These are phyloP conservation scores for Philaethria dido DNA, from an alignment of 2,888 invertebrate genomes.

Conservation along the genomic window DNA sequence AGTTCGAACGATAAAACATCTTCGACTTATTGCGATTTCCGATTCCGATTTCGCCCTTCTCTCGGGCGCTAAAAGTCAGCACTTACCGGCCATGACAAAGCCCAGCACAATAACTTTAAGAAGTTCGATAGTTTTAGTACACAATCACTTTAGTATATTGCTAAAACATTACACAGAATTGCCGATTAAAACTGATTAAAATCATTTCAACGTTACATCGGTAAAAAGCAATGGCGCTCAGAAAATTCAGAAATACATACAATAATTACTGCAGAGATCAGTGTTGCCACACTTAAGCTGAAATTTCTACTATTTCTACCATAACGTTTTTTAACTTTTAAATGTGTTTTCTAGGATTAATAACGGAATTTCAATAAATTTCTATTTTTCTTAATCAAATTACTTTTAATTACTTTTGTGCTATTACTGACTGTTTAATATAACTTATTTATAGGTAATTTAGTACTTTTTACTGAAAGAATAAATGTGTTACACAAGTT, in stretches of 20 bases:
- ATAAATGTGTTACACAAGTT: too few relatives aligned
- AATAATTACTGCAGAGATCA: slow-evolving; percentile 78
- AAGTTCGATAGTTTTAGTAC: slow-evolving; percentile 80
- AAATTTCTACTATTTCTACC: slow-evolving; percentile 52
- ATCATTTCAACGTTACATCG: slow-evolving; percentile 84
- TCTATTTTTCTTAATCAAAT: neutral
- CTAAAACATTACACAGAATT: slow-evolving; percentile 84
- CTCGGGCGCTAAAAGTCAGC: slow-evolving; percentile 83
- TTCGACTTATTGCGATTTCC: slow-evolving; percentile 83
- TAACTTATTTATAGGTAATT: neutral
- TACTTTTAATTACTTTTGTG: neutral
- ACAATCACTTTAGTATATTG: slow-evolving; percentile 80
- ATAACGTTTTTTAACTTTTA: slow-evolving; percentile 3
- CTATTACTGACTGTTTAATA: too few relatives aligned
- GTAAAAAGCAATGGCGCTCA: slow-evolving; percentile 84
- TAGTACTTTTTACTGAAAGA: neutral
- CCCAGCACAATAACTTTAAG: slow-evolving; percentile 83
- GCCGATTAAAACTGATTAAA: slow-evolving; percentile 84
- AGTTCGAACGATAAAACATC: slow-evolving; percentile 85
- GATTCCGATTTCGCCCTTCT: slow-evolving; percentile 83
- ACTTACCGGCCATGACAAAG: slow-evolving; percentile 93
- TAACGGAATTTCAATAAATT: neutral
- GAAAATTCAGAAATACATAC: slow-evolving; percentile 81
- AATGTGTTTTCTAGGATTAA: neutral
- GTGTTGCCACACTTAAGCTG: slow-evolving; percentile 63